Base-by-base conservation (phyloP, 1,140 invertebrate species). In the Anadara kagoshimensis region DNA sequence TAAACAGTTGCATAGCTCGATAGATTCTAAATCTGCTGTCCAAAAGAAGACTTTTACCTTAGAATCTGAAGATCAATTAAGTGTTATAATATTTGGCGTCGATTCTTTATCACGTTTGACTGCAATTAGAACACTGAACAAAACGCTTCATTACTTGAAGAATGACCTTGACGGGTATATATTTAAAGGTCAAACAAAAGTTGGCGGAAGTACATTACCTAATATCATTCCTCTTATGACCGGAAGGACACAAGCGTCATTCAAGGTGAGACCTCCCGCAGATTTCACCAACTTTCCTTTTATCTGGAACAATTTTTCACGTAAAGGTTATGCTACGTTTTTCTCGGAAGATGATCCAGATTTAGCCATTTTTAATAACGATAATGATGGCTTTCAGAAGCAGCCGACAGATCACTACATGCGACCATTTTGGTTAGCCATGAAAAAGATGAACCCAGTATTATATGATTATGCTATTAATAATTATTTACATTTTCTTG, bases 41-140 rank as follows among this genome's bases (percentile, higher is more conserved):
- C 44, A 47, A 41, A 29, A 24, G 3, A 65, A 24, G 22, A 26
- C 47, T n/a, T 47, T 63, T 8, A 29, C 26, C n/a, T 51, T 24
- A 41, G 63, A 69, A 43, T 22, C 1, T 24, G 26, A 56, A 10
- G 36, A 56, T 24, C 36, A 62, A 24, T 29, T 79, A 22, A 84
- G 78, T 62, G 90, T 97, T 0, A 89, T 96, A 36, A 88, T 97
- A 0, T 84, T 96, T 29, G 95, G 95, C 0, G 90, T 97, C n/a
- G 95, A 96, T 83, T 93, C 94, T 1, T 91, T 96, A 1, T 97
- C 95, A 0, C 90, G 94, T 54, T 89, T 96, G 62, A 96, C 96
- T 86, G 93, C 96, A 64, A 91, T 93, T 57, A 91, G 95, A 47
- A 93, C 94, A 70, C 94, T 96, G 93, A 93, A 93, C 0, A 91